Percentiles rank a stretch among this genome's conserved stretches.
phyloP scores from a whole-genome alignment of 92 coral and sea anemone genomes.

The Palythoa grandis region DNA sequence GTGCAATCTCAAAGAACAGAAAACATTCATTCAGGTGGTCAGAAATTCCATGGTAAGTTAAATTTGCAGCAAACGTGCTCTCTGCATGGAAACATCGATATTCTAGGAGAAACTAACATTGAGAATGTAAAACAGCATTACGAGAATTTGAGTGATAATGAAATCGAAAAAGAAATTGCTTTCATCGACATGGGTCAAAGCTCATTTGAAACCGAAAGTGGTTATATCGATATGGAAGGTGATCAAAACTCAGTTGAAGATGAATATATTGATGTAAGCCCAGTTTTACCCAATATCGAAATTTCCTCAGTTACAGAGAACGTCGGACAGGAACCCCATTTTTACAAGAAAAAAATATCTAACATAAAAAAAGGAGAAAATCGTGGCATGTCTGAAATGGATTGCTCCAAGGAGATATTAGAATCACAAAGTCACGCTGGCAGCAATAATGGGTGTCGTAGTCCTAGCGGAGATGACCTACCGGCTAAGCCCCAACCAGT shows the following conservation, averaged over 20 bases:
- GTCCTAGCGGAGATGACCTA: background rate
- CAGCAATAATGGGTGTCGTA: background rate
- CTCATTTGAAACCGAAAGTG: background rate
- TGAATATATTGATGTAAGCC: constrained; percentile 5
- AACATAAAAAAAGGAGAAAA: background rate
- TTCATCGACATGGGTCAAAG: background rate
- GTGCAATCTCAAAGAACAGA: background rate
- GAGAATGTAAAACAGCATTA: background rate
- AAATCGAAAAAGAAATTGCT: background rate
- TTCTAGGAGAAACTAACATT: background rate
- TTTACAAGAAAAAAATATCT: background rate
- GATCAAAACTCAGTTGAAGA: background rate
- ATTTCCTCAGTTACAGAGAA: background rate
- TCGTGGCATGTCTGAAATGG: background rate
- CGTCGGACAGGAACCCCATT: background rate
- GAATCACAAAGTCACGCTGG: background rate
- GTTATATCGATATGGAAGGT: constrained; percentile 1
- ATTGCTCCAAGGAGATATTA: background rate
- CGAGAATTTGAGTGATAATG: background rate
- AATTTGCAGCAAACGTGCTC: background rate
- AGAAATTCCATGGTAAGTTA: background rate
- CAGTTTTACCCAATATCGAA: background rate
- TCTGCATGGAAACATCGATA: background rate
- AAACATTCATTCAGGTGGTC: background rate
- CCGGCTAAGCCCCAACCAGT: constrained; percentile 7